phyloP scores from a whole-genome alignment of 2,797 vertebrate species.

The Kryptopterus vitreolus region DNA sequence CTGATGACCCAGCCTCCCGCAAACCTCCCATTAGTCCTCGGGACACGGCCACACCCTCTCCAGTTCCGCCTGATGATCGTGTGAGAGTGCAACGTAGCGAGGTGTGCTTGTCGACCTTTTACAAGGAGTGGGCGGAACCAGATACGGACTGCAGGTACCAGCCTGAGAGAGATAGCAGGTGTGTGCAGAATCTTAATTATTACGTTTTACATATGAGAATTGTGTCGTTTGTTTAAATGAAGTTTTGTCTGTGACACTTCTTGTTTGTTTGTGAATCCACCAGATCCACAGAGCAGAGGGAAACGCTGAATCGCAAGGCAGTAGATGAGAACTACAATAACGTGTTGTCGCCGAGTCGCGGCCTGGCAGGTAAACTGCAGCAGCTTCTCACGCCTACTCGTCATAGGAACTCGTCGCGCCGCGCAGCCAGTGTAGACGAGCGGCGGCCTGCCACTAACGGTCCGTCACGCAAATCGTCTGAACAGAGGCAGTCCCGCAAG shows the following conservation, averaged over 20 bases:
- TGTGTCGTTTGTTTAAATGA: not conserved
- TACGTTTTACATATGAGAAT: not conserved
- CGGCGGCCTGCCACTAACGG: constrained; percentile 57
- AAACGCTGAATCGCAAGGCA: constrained; percentile 57
- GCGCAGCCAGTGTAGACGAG: constrained; percentile 74
- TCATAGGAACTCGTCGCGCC: constrained; percentile 61
- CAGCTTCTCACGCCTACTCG: constrained; percentile 86
- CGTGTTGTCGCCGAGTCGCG: constrained; percentile 69
- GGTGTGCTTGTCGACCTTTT: constrained; percentile 75
- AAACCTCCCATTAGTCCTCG: constrained; percentile 61
- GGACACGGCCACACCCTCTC: constrained; percentile 43
- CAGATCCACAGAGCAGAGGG: constrained; percentile 57
- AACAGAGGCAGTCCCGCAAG: constrained; percentile 75
- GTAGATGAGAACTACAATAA: constrained; percentile 79
- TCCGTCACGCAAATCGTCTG: constrained; percentile 55
- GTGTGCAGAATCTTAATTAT: not conserved
- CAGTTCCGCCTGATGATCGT: constrained; percentile 44
- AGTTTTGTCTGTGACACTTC: not conserved
- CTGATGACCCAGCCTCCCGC: constrained; percentile 57
- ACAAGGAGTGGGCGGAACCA: constrained; percentile 68
- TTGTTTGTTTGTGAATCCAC: not conserved
- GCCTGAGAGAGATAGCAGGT: constrained; percentile 67
- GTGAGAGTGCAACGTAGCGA: constrained; percentile 68
- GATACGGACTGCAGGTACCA: constrained; percentile 64
- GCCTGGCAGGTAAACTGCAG: constrained; percentile 84